A percentile compares a stretch with the other conserved stretches of the same genome.
Conservation (phyloP, 2,797 vertebrate genomes). For the Podargus strigoides region DNA sequence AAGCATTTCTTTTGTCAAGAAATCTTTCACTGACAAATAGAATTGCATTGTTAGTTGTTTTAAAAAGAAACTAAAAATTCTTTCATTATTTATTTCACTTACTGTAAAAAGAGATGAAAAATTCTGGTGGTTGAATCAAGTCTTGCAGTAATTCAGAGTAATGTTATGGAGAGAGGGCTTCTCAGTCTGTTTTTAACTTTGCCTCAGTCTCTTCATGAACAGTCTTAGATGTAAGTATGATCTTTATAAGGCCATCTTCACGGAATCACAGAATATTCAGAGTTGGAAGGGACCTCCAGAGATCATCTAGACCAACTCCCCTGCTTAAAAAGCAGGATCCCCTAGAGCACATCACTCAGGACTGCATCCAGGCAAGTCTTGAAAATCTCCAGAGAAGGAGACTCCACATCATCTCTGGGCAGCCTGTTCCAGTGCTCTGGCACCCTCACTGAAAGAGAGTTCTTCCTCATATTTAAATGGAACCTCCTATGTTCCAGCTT, state of each 20-base stretch:
- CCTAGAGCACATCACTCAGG: too few species aligned
- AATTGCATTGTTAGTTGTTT: slow-evolving; percentile 39
- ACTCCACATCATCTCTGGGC: neutral
- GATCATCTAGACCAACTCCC: too few species aligned
- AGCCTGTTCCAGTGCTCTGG: neutral
- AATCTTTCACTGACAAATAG: slow-evolving; percentile 36
- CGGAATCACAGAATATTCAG: too few species aligned
- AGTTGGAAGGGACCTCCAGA: too few species aligned
- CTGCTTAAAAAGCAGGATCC: too few species aligned
- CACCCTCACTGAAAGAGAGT: too few species aligned
- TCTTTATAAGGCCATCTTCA: neutral
- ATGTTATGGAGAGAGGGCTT: neutral
- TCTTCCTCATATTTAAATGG: too few species aligned
- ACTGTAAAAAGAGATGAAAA: slow-evolving; percentile 10
- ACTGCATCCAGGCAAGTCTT: too few species aligned
- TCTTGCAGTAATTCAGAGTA: neutral
- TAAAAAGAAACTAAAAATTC: slow-evolving; percentile 8
- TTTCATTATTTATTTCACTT: neutral
- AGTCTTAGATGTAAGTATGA: neutral
- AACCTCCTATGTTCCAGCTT: too few species aligned
- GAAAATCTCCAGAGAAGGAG: neutral
- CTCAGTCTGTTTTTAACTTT: neutral
- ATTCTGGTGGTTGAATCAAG: neutral
- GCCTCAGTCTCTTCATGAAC: neutral
- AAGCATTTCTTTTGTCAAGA: slow-evolving; percentile 58